Percentiles rank a stretch among this genome's conserved stretches.
Conservation (phyloP, 2,113 vertebrate species). For the Poeciliopsis retropinna region DNA sequence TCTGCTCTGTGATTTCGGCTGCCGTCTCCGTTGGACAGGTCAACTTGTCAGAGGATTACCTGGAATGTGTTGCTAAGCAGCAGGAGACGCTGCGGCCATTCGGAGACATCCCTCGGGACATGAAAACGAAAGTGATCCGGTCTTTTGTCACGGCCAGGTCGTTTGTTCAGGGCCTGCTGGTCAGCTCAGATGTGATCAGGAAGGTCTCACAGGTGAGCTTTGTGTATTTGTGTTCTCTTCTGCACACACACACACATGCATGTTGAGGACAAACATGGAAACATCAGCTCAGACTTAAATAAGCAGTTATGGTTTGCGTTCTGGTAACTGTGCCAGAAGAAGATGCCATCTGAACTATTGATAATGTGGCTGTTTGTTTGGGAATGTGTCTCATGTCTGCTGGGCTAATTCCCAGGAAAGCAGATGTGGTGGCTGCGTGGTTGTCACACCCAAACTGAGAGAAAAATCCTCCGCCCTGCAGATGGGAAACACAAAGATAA, state of each 20-base stretch:
- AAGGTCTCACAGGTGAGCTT: constrained; percentile 90
- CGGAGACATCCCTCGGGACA: constrained; percentile 86
- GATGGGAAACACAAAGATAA: constrained; percentile 37
- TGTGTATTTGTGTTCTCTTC: background rate
- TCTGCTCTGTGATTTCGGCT: background rate
- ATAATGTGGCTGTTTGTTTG: background rate
- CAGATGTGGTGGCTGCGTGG: constrained; percentile 43
- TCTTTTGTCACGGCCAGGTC: constrained; percentile 88
- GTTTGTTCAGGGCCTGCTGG: constrained; percentile 87
- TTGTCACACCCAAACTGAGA: constrained; percentile 56
- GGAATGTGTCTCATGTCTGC: constrained; percentile 5
- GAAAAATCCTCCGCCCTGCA: constrained; percentile 56
- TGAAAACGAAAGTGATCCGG: constrained; percentile 86
- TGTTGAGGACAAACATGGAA: background rate
- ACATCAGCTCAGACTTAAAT: background rate
- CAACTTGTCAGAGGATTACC: constrained; percentile 86
- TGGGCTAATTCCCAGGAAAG: constrained; percentile 30
- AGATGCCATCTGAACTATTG: constrained; percentile 16
- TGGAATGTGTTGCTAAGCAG: constrained; percentile 93
- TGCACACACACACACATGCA: background rate
- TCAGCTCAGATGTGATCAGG: constrained; percentile 86
- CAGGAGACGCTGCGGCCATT: constrained; percentile 89
- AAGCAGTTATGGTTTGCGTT: constrained; percentile 1
- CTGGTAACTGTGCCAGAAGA: background rate
- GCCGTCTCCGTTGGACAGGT: constrained; percentile 48